Evolutionary conservation across 2,797 vertebrate genomes (phyloP).

Genomic region (Falco rusticolus): DNA sequence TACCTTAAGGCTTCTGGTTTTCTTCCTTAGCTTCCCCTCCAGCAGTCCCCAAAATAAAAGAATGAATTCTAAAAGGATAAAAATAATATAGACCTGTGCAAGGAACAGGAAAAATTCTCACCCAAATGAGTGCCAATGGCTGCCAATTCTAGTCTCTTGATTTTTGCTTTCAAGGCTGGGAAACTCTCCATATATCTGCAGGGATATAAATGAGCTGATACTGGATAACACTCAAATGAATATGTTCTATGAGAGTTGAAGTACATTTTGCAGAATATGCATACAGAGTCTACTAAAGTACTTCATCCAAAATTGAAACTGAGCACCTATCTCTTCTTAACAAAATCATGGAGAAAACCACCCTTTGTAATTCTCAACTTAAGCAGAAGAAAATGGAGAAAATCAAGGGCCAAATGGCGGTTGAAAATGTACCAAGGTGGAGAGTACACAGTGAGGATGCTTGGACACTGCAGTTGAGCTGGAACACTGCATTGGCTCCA

Average conservation of each 20-base stretch:
- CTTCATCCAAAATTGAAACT: not conserved
- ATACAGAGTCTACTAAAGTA: not conserved
- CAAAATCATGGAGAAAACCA: not conserved
- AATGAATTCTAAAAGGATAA: constrained; percentile 22
- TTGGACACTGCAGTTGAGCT: fast-evolving
- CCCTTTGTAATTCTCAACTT: not conserved
- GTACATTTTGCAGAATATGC: constrained; percentile 10
- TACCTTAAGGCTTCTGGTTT: constrained; percentile 54
- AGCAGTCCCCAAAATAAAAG: constrained; percentile 12
- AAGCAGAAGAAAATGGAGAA: not conserved
- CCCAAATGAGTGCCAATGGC: constrained; percentile 21
- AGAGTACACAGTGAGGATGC: not conserved
- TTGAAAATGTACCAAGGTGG: not conserved
- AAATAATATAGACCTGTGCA: constrained; percentile 24
- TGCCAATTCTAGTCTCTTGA: constrained; percentile 44
- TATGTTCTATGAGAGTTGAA: not conserved
- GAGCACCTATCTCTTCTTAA: not conserved
- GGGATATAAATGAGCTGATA: constrained; percentile 35
- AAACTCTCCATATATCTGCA: constrained; percentile 65
- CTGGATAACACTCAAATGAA: constrained; percentile 36
- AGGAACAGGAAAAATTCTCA: constrained; percentile 3
- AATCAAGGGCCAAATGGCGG: not conserved
- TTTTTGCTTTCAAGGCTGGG: constrained; percentile 61
- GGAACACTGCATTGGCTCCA: not conserved
- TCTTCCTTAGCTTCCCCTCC: constrained; percentile 27